Evolutionary conservation across 1,140 invertebrate genomes (phyloP).

Genomic region (Cyphomyrmex costatus): DNA sequence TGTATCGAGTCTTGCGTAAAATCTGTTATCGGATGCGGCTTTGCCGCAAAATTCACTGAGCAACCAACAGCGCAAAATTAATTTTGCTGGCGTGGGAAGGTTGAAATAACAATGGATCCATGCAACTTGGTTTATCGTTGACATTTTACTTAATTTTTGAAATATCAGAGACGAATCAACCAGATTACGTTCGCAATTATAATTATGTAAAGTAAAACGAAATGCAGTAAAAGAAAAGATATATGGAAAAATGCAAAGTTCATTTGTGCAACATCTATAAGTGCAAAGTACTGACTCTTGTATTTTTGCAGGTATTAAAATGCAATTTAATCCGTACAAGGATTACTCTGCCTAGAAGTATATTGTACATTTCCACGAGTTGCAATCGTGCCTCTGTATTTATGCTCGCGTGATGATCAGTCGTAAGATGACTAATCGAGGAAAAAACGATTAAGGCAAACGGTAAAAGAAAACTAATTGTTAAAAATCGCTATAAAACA

Average conservation of each 20-base stretch:
- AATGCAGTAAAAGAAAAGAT: background rate
- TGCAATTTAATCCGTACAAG: background rate
- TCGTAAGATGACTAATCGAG: constrained; percentile 23
- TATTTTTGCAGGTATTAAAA: background rate
- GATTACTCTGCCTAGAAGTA: background rate
- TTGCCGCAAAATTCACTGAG: background rate
- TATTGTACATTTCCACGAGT: background rate
- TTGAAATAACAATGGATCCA: constrained; percentile 26
- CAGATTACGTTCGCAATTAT: background rate
- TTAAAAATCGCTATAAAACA: background rate
- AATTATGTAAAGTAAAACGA: background rate
- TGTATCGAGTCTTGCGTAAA: background rate
- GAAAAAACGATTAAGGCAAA: background rate
- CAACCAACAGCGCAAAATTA: background rate
- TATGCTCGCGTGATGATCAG: constrained; percentile 35
- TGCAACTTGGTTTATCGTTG: background rate
- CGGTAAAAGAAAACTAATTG: constrained; percentile 11
- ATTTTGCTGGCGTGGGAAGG: background rate
- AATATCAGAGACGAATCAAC: background rate
- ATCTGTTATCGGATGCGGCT: constrained; percentile 2
- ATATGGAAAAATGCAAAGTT: background rate
- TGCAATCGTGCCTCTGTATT: background rate
- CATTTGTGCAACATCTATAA: background rate
- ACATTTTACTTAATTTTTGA: background rate
- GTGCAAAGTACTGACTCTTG: background rate